A percentile compares a stretch with the other conserved stretches of the same genome.
Conservation (phyloP, 2,797 vertebrate species). For the Enoplosus armatus region DNA sequence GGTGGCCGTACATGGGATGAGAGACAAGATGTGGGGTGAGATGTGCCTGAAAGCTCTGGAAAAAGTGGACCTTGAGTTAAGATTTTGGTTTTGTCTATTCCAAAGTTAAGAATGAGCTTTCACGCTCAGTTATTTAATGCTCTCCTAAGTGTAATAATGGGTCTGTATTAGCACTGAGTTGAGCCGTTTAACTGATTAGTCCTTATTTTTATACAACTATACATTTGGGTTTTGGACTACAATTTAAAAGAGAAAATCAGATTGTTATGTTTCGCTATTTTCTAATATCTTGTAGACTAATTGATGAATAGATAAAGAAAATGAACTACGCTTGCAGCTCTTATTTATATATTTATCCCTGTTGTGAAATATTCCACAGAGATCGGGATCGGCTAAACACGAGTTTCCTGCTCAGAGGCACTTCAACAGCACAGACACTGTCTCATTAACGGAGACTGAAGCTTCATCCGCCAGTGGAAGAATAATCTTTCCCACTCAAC, state of each 20-base stretch:
- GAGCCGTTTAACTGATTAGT: background rate
- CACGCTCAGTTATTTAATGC: background rate
- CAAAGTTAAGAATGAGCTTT: background rate
- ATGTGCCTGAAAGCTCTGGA: background rate
- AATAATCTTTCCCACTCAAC: background rate
- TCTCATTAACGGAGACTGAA: conserved; percentile 16
- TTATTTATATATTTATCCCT: background rate
- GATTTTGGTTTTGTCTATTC: background rate
- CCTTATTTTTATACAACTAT: background rate
- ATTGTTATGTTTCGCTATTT: background rate
- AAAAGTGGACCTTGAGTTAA: background rate
- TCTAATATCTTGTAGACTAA: background rate
- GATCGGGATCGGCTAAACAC: background rate
- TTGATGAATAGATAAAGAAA: background rate
- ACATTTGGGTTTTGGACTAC: background rate
- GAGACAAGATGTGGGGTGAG: background rate
- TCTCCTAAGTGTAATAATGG: background rate
- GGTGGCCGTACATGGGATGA: background rate
- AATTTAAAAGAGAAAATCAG: background rate
- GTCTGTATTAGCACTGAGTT: background rate
- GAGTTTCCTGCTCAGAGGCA: conserved; percentile 1
- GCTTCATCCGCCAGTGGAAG: conserved; percentile 5
- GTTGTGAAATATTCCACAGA: background rate
- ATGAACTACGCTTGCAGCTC: background rate
- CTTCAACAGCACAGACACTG: conserved; percentile 2